Conservation (phyloP, 2,113 vertebrate genomes). For the Xenopus laevis region DNA sequence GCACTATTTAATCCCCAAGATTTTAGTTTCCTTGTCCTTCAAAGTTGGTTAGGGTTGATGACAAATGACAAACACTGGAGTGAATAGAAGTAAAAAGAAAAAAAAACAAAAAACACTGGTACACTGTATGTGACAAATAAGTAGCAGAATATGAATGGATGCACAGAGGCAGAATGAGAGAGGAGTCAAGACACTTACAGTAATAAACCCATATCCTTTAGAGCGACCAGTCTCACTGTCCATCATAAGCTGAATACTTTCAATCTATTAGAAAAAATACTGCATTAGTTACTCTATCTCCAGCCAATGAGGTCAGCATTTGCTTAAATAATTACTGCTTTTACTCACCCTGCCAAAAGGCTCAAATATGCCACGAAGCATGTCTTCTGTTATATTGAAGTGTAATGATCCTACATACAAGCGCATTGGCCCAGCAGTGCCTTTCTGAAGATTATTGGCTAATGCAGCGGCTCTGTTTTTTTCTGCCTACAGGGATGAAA, state of each 20-base stretch:
- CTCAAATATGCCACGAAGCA: slow-evolving; percentile 95
- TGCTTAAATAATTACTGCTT: neutral
- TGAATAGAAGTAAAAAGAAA: too few relatives aligned
- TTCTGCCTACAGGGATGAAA: slow-evolving; percentile 74
- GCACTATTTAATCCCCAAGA: too few relatives aligned
- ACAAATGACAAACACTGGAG: too few relatives aligned
- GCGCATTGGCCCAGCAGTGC: slow-evolving; percentile 84
- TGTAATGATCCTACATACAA: slow-evolving; percentile 92
- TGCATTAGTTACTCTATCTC: neutral
- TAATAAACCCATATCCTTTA: slow-evolving; percentile 97
- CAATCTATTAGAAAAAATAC: slow-evolving; percentile 71
- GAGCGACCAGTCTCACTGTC: slow-evolving; percentile 91
- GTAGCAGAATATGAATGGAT: too few relatives aligned
- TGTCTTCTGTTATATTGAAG: slow-evolving; percentile 97
- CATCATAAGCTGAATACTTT: slow-evolving; percentile 98
- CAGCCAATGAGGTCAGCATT: neutral
- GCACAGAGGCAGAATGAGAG: too few relatives aligned
- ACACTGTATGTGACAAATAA: too few relatives aligned
- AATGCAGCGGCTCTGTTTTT: slow-evolving; percentile 95
- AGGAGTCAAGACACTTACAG: slow-evolving; percentile 64
- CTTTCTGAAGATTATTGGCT: slow-evolving; percentile 91
- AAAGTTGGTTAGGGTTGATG: too few relatives aligned
- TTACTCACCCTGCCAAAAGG: slow-evolving; percentile 85
- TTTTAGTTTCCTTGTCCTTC: too few relatives aligned
- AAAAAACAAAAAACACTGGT: too few relatives aligned